These are phyloP conservation scores for Heteromormyrus szaboi DNA, from an alignment of 2,797 vertebrate species.

Conservation along the genomic window DNA sequence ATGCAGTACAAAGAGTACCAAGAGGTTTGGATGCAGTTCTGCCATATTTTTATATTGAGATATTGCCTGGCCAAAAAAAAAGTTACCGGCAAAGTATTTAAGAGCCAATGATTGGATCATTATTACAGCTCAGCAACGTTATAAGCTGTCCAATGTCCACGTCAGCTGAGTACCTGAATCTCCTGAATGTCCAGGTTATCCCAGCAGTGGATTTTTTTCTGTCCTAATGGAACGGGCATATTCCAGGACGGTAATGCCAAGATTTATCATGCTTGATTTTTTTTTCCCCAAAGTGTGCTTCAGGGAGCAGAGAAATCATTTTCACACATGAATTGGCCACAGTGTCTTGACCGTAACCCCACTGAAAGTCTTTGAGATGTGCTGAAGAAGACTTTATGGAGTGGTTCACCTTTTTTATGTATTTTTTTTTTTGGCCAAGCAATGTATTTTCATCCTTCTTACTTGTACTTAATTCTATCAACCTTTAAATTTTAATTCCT, in stretches of 20 bases:
- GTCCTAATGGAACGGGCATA: not conserved
- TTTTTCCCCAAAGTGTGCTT: not conserved
- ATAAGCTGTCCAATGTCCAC: not conserved
- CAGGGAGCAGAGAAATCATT: not conserved
- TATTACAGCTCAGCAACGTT: not conserved
- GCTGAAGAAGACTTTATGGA: not conserved
- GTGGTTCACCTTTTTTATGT: not conserved
- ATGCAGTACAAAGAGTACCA: slow-evolving; percentile 96
- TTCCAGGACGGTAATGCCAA: not conserved
- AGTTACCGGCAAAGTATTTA: not conserved
- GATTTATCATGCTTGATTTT: not conserved
- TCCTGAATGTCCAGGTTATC: not conserved
- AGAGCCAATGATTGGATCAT: not conserved
- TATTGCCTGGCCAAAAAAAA: not conserved
- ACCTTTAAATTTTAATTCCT: not conserved
- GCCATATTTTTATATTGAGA: slow-evolving; percentile 10
- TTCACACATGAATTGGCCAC: not conserved
- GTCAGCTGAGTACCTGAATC: not conserved
- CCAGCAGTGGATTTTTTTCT: not conserved
- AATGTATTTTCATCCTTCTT: not conserved
- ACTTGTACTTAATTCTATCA: not conserved
- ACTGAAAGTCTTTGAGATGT: not conserved
- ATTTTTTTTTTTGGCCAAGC: not conserved
- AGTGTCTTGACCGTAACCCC: not conserved
- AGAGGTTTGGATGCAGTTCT: slow-evolving; percentile 67